Base-by-base conservation (phyloP, 1,140 invertebrate species). In the Eufriesea mexicana region DNA sequence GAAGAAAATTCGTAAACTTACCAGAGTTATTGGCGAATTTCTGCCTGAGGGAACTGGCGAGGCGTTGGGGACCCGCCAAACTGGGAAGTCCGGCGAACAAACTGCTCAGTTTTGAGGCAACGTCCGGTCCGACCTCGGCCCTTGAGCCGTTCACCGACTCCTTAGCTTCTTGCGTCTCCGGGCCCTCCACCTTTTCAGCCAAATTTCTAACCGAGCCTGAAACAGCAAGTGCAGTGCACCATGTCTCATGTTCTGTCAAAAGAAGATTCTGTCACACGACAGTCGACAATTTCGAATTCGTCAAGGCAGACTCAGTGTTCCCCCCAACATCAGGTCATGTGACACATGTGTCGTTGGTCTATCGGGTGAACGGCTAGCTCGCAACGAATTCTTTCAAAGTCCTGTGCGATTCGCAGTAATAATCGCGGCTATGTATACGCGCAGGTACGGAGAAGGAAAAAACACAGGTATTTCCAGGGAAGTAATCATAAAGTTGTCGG, bases 181-280 rank as follows among this genome's bases (percentile, higher is more conserved):
- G 93, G 93, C 94, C 94, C 93, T 94, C 94, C 94, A 94, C 94
- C 92, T 94, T 94, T 94, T 91, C 91, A 92, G 90, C 86, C 90
- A 91, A 93, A 87, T 92, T 91, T 89, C 90, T 86, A 93, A 94
- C 92, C 90, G 91, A 93, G 89, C 86, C 93, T 93, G 84, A 68
- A 84, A 87, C 35, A 47, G 5, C 14, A 49, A 7, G 18, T 7
- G n/a, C 9, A 20, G 49, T 20, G 45, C 2, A 7, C 20, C 18
- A 5, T 23, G 2, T 42, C 1, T 28, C 0, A 25, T 10, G 25
- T 28, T 59, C 23, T 47, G 42, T 10, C 9, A 35, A 35, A 35
- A 35, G 35, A 35, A 35, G 1, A 35, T 35, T 35, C n/a, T n/a
- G n/a, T n/a, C n/a, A n/a, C n/a, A n/a, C n/a, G n/a, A n/a, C n/a